phyloP scores from a whole-genome alignment of 2,797 vertebrate species.

The Diceros bicornis region DNA sequence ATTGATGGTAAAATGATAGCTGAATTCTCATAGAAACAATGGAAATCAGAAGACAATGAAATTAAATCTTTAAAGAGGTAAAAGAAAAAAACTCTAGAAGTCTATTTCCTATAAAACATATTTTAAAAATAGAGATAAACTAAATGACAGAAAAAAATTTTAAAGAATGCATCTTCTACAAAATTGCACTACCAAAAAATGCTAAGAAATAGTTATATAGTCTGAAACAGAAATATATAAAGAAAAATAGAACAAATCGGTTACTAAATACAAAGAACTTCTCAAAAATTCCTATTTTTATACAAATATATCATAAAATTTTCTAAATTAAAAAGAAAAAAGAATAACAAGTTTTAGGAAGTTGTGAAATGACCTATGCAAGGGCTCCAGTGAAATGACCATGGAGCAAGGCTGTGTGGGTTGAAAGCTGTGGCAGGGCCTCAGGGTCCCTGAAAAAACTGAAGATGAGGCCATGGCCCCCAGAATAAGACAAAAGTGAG shows the following conservation, averaged over 20 bases:
- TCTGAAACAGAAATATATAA: background rate
- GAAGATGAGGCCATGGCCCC: background rate
- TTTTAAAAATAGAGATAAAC: background rate
- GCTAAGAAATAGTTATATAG: background rate
- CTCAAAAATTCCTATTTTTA: background rate
- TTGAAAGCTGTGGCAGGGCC: background rate
- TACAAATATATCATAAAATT: background rate
- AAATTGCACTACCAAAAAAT: background rate
- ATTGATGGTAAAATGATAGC: background rate
- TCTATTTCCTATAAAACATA: background rate
- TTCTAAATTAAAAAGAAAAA: background rate
- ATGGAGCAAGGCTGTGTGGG: rapidly evolving
- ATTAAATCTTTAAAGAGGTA: background rate
- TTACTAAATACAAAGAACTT: background rate
- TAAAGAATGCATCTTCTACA: background rate
- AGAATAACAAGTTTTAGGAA: background rate
- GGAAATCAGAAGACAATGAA: background rate
- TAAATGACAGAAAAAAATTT: background rate
- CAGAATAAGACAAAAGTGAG: background rate
- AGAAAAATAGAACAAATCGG: background rate
- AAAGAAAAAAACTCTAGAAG: background rate
- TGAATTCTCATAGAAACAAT: background rate
- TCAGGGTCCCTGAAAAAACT: background rate
- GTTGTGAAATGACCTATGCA: rapidly evolving
- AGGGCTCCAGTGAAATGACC: background rate